Conservation (phyloP, 2,113 vertebrate genomes). For the Drymodes brunneopygia region DNA sequence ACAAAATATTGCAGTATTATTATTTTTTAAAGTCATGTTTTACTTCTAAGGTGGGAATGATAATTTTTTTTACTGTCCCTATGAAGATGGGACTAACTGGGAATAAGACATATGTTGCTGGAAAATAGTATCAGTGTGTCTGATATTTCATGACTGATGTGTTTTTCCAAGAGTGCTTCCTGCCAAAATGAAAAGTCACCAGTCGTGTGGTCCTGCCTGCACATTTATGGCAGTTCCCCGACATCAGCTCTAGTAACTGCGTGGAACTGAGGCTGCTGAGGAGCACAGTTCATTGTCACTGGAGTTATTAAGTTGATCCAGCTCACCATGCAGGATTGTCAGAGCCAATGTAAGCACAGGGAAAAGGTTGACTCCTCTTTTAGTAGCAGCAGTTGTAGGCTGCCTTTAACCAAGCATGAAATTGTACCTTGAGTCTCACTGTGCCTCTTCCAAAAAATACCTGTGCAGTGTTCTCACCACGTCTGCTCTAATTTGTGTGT, state of each 20-base stretch:
- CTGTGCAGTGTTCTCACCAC: neutral
- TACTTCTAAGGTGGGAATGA: neutral
- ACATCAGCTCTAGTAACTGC: neutral
- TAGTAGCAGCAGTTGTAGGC: neutral
- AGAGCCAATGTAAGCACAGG: neutral
- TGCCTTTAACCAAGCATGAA: conserved; percentile 23
- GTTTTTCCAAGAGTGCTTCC: neutral
- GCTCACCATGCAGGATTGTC: neutral
- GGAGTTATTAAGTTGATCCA: neutral
- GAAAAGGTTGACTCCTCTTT: neutral
- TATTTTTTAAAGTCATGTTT: neutral
- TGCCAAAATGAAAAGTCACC: neutral
- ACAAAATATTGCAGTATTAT: neutral
- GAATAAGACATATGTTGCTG: neutral
- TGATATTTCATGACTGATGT: neutral
- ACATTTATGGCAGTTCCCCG: neutral
- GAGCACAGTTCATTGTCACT: neutral
- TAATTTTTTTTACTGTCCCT: neutral
- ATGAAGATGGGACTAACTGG: neutral
- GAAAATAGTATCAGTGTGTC: neutral
- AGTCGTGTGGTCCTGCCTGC: neutral
- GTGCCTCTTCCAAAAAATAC: neutral
- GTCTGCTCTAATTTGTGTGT: neutral
- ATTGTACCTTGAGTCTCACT: neutral
- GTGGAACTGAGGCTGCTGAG: neutral